A percentile compares a stretch with the other conserved stretches of the same genome.
These are phyloP conservation scores for Petrosia ficiformis DNA, from an alignment of 37 sponge, comb jelly and placozoan species.

Conservation along the genomic window DNA sequence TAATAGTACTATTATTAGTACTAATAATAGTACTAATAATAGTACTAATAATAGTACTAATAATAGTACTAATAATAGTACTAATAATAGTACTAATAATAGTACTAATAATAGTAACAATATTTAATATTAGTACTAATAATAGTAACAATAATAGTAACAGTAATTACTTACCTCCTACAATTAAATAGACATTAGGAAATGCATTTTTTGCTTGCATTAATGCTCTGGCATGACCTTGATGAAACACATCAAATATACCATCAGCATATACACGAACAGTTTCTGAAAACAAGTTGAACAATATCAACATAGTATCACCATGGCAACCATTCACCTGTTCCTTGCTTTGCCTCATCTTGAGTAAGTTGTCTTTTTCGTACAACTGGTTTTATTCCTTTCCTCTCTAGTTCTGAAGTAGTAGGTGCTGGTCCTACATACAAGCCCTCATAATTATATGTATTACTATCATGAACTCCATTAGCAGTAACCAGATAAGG, in stretches of 20 bases:
- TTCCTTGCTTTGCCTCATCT: conserved; percentile 66
- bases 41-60: no score
- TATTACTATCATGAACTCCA: background rate
- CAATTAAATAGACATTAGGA: conserved; percentile 92
- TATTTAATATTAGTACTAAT: no score
- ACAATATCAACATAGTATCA: background rate
- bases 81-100: no score
- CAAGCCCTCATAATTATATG: background rate
- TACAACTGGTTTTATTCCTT: background rate
- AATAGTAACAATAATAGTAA: no score
- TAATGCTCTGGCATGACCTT: conserved; percentile 86
- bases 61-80: no score
- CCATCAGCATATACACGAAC: conserved; percentile 96
- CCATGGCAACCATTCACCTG: conserved; percentile 40
- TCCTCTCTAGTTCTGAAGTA: background rate
- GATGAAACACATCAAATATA: conserved; percentile 95
- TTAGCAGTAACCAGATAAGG: background rate
- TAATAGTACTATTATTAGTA: no score
- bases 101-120: background rate
- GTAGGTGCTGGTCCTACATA: conserved; percentile 20
- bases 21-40: no score
- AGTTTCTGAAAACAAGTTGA: conserved; percentile 34
- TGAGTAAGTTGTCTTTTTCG: conserved; percentile 24
- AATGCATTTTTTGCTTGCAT: conserved; percentile 95
- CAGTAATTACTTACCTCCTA: conserved; percentile 73